Conservation (phyloP, 2,797 vertebrate genomes). For the Lerista edwardsae region DNA sequence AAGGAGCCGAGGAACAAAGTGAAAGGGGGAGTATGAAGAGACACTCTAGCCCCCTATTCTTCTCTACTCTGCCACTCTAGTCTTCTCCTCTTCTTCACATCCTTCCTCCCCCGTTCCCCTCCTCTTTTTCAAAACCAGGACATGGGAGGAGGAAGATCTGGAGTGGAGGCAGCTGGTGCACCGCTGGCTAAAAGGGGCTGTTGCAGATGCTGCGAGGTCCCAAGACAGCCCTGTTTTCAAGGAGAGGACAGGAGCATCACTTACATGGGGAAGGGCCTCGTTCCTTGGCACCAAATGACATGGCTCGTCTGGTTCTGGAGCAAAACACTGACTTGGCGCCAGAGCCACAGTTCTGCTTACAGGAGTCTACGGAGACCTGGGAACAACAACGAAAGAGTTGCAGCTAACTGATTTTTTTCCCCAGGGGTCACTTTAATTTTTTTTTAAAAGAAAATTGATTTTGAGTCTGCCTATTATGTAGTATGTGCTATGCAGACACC, state of each 20-base stretch:
- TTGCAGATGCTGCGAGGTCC: no score
- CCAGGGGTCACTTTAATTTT: neutral
- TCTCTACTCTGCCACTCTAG: no score
- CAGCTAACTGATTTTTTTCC: slow-evolving; percentile 15
- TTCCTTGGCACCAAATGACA: neutral
- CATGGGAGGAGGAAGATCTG: no score
- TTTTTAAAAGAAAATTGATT: neutral
- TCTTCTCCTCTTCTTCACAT: no score
- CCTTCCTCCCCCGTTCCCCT: no score
- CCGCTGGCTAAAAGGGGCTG: no score
- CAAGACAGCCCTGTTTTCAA: neutral
- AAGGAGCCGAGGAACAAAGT: no score
- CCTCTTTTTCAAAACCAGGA: no score
- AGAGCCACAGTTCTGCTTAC: slow-evolving; percentile 64
- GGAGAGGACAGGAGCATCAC: neutral
- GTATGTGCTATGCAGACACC: neutral
- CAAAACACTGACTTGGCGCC: slow-evolving; percentile 75
- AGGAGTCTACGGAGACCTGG: slow-evolving; percentile 60
- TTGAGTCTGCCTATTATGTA: neutral
- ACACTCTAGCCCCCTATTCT: no score
- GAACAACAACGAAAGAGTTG: slow-evolving; percentile 3
- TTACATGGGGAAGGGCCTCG: slow-evolving; percentile 78
- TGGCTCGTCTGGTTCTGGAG: slow-evolving; percentile 74
- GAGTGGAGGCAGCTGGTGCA: no score
- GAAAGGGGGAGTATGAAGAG: no score